Evolutionary conservation across 2,888 invertebrate genomes (phyloP).

Genomic region (Neoascia interrupta): DNA sequence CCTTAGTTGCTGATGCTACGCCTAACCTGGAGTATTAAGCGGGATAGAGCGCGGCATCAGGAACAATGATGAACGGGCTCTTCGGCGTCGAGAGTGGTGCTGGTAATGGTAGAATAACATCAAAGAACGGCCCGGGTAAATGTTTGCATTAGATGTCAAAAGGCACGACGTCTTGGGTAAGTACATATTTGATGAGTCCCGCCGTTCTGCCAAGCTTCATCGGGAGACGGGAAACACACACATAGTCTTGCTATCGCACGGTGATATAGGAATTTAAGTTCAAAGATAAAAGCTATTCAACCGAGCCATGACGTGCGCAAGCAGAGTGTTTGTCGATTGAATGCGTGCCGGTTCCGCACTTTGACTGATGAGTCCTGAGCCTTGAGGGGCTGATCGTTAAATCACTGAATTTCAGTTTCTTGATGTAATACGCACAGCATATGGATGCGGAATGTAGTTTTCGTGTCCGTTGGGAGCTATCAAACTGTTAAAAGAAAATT

Average conservation of each 20-base stretch:
- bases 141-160: conserved; percentile 64
- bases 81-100: neutral
- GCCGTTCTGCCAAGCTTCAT: too few species aligned
- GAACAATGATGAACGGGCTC: conserved; percentile 13
- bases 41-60: neutral
- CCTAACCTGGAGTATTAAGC: neutral
- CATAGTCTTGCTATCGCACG: too few species aligned
- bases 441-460: neutral
- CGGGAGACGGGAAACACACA: too few species aligned
- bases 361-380: conserved; percentile 59
- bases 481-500: conserved; percentile 46
- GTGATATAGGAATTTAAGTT: neutral
- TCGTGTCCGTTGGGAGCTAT: conserved; percentile 45
- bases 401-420: conserved; percentile 20
- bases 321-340: conserved; percentile 33
- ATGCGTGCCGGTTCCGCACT: conserved; percentile 20
- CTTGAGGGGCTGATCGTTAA: conserved; percentile 27
- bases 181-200: conserved; percentile 40
- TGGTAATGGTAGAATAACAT: conserved; percentile 30
- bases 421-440: conserved; percentile 3
- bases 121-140: conserved; percentile 50
- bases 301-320: too few species aligned
- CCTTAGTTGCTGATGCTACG: conserved; percentile 10
- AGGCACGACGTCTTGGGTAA: conserved; percentile 58
- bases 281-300: neutral